These are phyloP conservation scores for Lasioglossum lativentre DNA, from an alignment of 2,888 invertebrate genomes.

Conservation along the genomic window DNA sequence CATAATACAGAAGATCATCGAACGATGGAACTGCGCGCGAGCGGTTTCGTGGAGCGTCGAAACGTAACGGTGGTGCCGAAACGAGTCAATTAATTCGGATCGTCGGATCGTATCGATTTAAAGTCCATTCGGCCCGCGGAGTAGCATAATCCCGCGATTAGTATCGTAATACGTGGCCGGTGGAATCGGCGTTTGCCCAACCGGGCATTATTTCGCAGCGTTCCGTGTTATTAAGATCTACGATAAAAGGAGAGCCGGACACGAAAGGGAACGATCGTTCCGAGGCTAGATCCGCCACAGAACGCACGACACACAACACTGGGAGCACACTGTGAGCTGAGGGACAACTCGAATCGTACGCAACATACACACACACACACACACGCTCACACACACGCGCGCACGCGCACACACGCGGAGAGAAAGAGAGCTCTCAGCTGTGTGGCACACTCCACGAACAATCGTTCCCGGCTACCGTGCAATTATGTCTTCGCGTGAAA, in stretches of 20 bases:
- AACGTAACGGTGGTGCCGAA: constrained; percentile 5
- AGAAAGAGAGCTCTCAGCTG: background rate
- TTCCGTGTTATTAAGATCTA: constrained; percentile 63
- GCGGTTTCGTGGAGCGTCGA: background rate
- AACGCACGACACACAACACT: background rate
- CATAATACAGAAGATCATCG: background rate
- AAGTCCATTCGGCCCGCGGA: constrained; percentile 40
- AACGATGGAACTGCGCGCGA: background rate
- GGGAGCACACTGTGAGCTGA: background rate
- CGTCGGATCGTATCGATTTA: constrained; percentile 47
- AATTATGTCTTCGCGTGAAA: constrained; percentile 53
- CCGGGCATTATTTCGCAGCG: constrained; percentile 56
- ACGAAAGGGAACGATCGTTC: constrained; percentile 51
- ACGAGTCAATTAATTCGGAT: constrained; percentile 46
- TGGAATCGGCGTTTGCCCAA: constrained; percentile 60
- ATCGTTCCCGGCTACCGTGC: constrained; percentile 46
- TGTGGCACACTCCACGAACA: constrained; percentile 17
- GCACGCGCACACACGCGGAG: background rate
- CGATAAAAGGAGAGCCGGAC: constrained; percentile 54
- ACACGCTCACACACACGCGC: no score
- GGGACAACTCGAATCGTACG: background rate
- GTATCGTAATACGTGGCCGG: constrained; percentile 54
- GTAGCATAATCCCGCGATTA: constrained; percentile 55
- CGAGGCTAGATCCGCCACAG: constrained; percentile 10
- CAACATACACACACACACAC: background rate